Evolutionary conservation across 1,140 invertebrate genomes (phyloP), one percentile per base, ranked within the genome.

Genomic region (Macrostomum lignano): DNA sequence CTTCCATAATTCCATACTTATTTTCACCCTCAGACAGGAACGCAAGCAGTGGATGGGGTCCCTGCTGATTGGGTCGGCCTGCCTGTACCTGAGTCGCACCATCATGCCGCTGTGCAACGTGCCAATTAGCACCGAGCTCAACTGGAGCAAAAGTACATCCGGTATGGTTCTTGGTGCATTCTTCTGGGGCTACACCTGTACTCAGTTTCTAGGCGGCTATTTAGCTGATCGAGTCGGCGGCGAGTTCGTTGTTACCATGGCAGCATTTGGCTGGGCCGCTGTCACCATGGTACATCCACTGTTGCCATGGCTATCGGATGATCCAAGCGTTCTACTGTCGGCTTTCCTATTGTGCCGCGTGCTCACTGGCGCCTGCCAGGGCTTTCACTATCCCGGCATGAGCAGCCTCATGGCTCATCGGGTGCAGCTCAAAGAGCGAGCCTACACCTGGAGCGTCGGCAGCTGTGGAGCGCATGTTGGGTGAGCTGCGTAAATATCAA

Each of bases 111-210:
- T n/a, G n/a, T n/a, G n/a, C n/a, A n/a, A n/a, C n/a, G n/a, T n/a
- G n/a, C n/a, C n/a, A n/a, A n/a, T n/a, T n/a, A n/a, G n/a, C n/a
- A n/a, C n/a, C n/a, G n/a, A n/a, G n/a, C n/a, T n/a, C n/a, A n/a
- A n/a, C n/a, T n/a, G n/a, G n/a, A n/a, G n/a, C n/a, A n/a, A n/a
- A n/a, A n/a, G n/a, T n/a, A n/a, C n/a, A n/a, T n/a, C n/a, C n/a
- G 63, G 71, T 2, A 66, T 66, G 2, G 66, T 73, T 26, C 44
- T 73, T 7, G 71, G 70, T 3, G 67, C 67, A 19, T 73, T 73
- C 44, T 73, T 73, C 44, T 73, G 71, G 69, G 71, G 71, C 31
- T 73, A 73, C 40, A 69, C 67, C 1, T 45, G 71, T 28, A 73
- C 71, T 0, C 71, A 73, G 50, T 64, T 63, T 21, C 42, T 69